Percentiles rank a stretch among this genome's conserved stretches.
These are phyloP conservation scores for Drosophila macrothrix DNA, from an alignment of 2,888 invertebrate species.

Conservation along the genomic window DNA sequence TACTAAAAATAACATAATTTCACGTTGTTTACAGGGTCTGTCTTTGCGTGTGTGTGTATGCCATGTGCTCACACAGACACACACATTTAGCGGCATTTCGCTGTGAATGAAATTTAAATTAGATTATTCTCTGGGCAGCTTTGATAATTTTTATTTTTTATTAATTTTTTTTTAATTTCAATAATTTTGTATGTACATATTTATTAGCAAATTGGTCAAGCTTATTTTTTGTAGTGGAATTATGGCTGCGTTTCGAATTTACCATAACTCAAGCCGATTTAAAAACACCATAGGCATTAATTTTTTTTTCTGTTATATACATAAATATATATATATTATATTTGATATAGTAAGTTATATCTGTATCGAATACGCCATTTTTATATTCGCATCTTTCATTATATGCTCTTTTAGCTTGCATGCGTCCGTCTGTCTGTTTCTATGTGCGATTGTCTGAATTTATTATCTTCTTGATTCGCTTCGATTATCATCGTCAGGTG, in stretches of 20 bases:
- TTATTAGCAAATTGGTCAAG: slow-evolving; percentile 38
- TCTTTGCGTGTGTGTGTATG: slow-evolving; percentile 11
- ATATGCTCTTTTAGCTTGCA: background rate
- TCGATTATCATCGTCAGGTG: slow-evolving; percentile 7
- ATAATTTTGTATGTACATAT: background rate
- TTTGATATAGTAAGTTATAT: background rate
- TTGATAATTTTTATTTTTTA: background rate
- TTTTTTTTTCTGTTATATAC: too few species aligned
- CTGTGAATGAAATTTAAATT: slow-evolving; percentile 35
- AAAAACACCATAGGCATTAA: background rate
- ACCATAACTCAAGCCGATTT: background rate
- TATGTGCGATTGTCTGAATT: slow-evolving; percentile 6
- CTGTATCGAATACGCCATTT: background rate
- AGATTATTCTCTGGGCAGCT: background rate
- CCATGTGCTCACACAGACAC: slow-evolving; percentile 44
- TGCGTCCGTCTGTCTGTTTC: background rate
- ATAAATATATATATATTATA: background rate
- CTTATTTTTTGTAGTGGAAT: slow-evolving; percentile 4
- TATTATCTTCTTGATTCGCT: slow-evolving; percentile 11
- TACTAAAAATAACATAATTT: slow-evolving; percentile 1
- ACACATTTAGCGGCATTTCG: slow-evolving; percentile 21
- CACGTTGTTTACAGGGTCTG: slow-evolving; percentile 43
- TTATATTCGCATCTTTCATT: background rate
- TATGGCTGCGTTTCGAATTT: slow-evolving; percentile 1
- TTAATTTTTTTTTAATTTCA: background rate